Conservation (phyloP, 2,797 vertebrate genomes). For the Alfaro cultratus region DNA sequence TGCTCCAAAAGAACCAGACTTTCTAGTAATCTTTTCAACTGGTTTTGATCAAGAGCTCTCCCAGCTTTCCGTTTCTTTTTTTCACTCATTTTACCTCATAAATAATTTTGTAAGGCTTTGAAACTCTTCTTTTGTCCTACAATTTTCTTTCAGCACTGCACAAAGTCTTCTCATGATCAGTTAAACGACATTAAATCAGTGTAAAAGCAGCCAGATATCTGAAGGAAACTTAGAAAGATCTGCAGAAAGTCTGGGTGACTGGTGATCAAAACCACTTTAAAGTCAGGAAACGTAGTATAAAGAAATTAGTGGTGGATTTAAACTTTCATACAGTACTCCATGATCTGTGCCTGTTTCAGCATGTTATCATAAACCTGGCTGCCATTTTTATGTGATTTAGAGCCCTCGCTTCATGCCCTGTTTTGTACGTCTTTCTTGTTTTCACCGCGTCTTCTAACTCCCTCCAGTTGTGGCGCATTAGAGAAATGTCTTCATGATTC, state of each 20-base stretch:
- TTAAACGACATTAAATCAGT: background rate
- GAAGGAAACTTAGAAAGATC: background rate
- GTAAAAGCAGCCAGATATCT: background rate
- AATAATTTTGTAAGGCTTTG: background rate
- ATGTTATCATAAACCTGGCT: slow-evolving; percentile 50
- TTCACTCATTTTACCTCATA: background rate
- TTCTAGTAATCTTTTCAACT: background rate
- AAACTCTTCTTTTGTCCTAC: background rate
- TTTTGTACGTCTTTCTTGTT: slow-evolving; percentile 17
- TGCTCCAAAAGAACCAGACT: background rate
- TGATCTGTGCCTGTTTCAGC: slow-evolving; percentile 24
- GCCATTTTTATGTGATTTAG: slow-evolving; percentile 49
- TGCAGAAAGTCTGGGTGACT: background rate
- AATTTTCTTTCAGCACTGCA: background rate
- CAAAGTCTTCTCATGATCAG: background rate
- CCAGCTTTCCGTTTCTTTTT: background rate
- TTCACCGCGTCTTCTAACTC: slow-evolving; percentile 42
- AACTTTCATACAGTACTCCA: background rate
- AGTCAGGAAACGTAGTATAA: background rate
- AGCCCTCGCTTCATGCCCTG: slow-evolving; percentile 39
- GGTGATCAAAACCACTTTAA: background rate
- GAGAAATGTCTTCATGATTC: slow-evolving; percentile 59
- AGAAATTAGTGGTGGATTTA: background rate
- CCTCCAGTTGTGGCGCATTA: slow-evolving; percentile 61
- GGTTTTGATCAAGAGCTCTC: background rate